These are phyloP conservation scores for Anniella stebbinsi DNA, from an alignment of 2,797 vertebrate genomes.

Conservation along the genomic window DNA sequence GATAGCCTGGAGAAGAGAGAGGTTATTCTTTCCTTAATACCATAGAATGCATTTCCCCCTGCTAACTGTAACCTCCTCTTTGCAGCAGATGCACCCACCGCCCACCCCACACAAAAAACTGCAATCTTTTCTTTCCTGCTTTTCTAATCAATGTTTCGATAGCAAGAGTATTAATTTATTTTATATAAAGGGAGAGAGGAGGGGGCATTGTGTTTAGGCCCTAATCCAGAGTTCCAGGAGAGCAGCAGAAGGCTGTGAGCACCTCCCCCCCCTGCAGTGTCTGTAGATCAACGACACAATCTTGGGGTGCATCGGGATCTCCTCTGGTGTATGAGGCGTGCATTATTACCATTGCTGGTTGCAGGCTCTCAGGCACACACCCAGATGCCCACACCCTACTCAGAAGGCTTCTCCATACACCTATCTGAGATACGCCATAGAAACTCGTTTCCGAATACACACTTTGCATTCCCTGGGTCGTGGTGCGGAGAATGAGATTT, in stretches of 20 bases:
- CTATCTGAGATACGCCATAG: too few species aligned
- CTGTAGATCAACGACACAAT: background rate
- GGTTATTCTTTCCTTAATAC: background rate
- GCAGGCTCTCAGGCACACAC: background rate
- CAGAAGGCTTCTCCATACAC: background rate
- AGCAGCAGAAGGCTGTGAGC: background rate
- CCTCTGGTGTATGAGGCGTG: background rate
- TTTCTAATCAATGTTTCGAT: background rate
- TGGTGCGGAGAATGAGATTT: background rate
- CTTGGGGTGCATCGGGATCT: background rate
- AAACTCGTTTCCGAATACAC: background rate
- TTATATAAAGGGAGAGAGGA: background rate
- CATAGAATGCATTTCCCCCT: constrained; percentile 40
- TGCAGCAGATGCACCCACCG: background rate
- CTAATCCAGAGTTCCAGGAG: background rate
- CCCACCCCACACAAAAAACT: background rate
- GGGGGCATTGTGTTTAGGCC: background rate
- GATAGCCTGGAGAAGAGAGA: background rate
- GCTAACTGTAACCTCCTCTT: constrained; percentile 21
- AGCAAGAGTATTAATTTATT: background rate
- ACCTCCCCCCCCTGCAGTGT: too few species aligned
- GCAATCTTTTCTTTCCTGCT: background rate
- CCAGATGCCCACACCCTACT: background rate
- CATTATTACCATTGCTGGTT: background rate
- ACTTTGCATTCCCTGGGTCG: background rate